A percentile compares a stretch with the other conserved stretches of the same genome.
These are phyloP conservation scores for Turdus rufiventris DNA, from an alignment of 2,113 vertebrate genomes.

Conservation along the genomic window DNA sequence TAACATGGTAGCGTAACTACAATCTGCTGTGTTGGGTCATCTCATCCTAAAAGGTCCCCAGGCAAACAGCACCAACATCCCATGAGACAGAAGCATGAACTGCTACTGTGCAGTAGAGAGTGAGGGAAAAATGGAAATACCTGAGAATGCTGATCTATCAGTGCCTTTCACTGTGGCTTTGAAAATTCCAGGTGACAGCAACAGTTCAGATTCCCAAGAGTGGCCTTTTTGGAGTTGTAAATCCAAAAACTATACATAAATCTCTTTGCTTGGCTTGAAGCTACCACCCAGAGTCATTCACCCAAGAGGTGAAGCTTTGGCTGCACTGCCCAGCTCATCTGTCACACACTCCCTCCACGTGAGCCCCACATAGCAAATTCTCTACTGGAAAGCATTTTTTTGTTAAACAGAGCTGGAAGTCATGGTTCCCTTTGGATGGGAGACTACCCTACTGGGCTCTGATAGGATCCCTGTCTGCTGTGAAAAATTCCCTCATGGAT, in stretches of 20 bases:
- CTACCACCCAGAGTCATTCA: neutral
- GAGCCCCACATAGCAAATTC: rapidly evolving
- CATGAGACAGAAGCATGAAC: neutral
- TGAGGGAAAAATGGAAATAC: neutral
- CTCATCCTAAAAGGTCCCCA: neutral
- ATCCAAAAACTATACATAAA: neutral
- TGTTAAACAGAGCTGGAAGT: neutral
- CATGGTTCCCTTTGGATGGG: neutral
- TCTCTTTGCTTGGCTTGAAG: neutral
- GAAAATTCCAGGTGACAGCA: neutral
- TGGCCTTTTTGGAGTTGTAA: neutral
- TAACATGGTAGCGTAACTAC: neutral
- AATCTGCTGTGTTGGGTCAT: neutral
- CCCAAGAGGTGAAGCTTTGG: rapidly evolving
- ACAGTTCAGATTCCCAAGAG: neutral
- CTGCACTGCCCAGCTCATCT: rapidly evolving
- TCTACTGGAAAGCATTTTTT: neutral
- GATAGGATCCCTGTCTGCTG: neutral
- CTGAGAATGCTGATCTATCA: neutral
- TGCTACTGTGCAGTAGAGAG: neutral
- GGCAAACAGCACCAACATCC: neutral
- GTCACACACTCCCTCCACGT: rapidly evolving
- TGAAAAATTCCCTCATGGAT: neutral
- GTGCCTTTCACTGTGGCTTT: neutral
- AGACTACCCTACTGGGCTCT: neutral